phyloP scores from a whole-genome alignment of 2,888 invertebrate species.

The Sceliomorpha sp. region DNA sequence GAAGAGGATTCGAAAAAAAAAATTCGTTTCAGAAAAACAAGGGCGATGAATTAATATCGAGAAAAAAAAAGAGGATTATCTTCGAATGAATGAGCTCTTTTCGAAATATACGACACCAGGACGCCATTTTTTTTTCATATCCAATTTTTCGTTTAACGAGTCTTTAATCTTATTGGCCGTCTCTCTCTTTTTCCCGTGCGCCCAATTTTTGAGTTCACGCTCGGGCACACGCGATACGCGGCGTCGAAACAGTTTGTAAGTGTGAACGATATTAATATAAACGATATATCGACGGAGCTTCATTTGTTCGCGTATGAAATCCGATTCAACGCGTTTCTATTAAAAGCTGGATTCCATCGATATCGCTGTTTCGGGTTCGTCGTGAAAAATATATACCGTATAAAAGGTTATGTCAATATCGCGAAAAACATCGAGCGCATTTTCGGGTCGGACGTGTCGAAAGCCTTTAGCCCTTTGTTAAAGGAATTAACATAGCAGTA shows the following conservation, averaged over 20 bases:
- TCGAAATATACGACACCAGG: not conserved
- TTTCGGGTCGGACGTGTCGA: too few species aligned
- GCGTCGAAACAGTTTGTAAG: constrained; percentile 29
- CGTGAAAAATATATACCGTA: too few species aligned
- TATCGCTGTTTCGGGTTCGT: not conserved
- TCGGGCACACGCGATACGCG: constrained; percentile 1
- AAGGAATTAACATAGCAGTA: too few species aligned
- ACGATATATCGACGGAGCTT: constrained; percentile 26
- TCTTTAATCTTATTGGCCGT: constrained; percentile 44
- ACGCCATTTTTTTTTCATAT: constrained; percentile 10
- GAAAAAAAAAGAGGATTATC: constrained; percentile 30
- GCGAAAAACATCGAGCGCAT: too few species aligned
- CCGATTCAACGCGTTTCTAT: constrained; percentile 1
- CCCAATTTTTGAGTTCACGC: not conserved
- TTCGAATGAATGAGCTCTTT: constrained; percentile 2
- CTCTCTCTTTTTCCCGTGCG: constrained; percentile 3
- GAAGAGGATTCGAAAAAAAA: constrained; percentile 1
- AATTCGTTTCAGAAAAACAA: constrained; percentile 6
- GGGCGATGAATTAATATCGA: constrained; percentile 11
- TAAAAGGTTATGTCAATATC: too few species aligned
- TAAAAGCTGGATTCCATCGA: too few species aligned
- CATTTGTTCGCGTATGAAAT: constrained; percentile 21
- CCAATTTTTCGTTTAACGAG: constrained; percentile 31
- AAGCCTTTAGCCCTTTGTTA: too few species aligned
- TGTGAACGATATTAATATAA: constrained; percentile 39